Conservation (phyloP, 1,140 invertebrate species). For the Calephelis virginiensis region DNA sequence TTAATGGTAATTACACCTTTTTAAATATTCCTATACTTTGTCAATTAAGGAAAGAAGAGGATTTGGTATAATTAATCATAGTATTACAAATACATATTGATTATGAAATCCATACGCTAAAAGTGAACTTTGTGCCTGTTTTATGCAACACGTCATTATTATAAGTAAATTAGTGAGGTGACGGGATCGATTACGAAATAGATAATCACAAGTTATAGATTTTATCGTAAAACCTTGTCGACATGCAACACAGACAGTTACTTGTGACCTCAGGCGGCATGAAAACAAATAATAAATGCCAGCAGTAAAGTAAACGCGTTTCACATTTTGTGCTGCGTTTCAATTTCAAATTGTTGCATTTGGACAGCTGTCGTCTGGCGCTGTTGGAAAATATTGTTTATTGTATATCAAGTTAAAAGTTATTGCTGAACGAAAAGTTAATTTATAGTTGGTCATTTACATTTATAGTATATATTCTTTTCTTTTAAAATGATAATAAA, state of each 20-base stretch:
- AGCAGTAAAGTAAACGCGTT: slow-evolving; percentile 37
- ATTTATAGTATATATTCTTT: too few relatives aligned
- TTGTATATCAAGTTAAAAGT: slow-evolving; percentile 7
- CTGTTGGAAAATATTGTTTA: slow-evolving; percentile 24
- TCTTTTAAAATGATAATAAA: too few relatives aligned
- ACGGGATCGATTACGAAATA: slow-evolving; percentile 34
- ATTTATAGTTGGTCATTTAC: background rate
- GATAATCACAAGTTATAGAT: slow-evolving; percentile 36
- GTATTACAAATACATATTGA: too few relatives aligned
- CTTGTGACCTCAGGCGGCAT: slow-evolving; percentile 34
- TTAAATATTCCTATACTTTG: too few relatives aligned
- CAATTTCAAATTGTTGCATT: slow-evolving; percentile 32
- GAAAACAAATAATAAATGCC: slow-evolving; percentile 41
- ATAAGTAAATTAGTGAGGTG: slow-evolving; percentile 27
- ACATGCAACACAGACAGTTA: slow-evolving; percentile 35
- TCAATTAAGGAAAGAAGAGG: too few relatives aligned
- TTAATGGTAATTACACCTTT: too few relatives aligned
- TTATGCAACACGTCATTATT: background rate
- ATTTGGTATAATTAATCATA: too few relatives aligned
- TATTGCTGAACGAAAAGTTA: background rate
- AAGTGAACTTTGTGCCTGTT: too few relatives aligned
- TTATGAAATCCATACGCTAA: background rate
- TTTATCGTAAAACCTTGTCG: slow-evolving; percentile 39
- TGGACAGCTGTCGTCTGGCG: slow-evolving; percentile 44
- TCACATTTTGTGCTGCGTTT: slow-evolving; percentile 36